Base-by-base conservation (phyloP, 2,113 vertebrate genomes). In the Antennarius striatus region DNA sequence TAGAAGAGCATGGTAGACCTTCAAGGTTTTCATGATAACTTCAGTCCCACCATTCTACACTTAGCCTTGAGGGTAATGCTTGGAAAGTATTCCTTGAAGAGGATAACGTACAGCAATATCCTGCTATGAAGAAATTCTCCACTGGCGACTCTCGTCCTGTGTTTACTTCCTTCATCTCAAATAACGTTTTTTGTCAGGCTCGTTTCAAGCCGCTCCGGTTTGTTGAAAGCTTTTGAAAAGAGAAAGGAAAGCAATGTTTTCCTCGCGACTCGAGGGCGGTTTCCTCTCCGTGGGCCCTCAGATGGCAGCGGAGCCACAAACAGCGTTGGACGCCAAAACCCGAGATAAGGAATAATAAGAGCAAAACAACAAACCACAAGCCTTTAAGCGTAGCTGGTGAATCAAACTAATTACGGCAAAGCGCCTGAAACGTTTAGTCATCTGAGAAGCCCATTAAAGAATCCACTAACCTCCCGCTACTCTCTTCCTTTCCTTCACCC, bases 371-470 rank as follows among this genome's bases (percentile, higher is more conserved):
- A 84, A 80, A 79, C 86, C 73, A 17, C 71, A 68, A 43, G 60
- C 77, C 86, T 85, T 75, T 56, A 75, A 88, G 88, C 80, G 46
- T 73, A 68, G 76, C 65, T 82, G 66, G 53, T 76, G 82, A 91
- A 88, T 83, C 81, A 82, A 75, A 77, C 86, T 91, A 91, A 92
- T 92, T 91, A 91, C 68, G 83, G 74, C 79, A 46, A 28, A 75
- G 80, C 8, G 78, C 67, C 77, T 73, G 77, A 63, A 79, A 84
- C 83, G 73, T 78, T 83, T 70, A 73, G 71, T 84, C 84, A 86
- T 89, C 86, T 85, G 82, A 86, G 78, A 83, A 80, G 65, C 77
- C 78, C 68, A 78, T 82, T 79, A 85, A 65, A 63, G 54, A 10
- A 52, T 61, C 13, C 40, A 48, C 29, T 45, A 63, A 63, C 50